These are phyloP conservation scores for Amblyteles armatorius DNA, from an alignment of 2,888 invertebrate genomes.

Conservation along the genomic window DNA sequence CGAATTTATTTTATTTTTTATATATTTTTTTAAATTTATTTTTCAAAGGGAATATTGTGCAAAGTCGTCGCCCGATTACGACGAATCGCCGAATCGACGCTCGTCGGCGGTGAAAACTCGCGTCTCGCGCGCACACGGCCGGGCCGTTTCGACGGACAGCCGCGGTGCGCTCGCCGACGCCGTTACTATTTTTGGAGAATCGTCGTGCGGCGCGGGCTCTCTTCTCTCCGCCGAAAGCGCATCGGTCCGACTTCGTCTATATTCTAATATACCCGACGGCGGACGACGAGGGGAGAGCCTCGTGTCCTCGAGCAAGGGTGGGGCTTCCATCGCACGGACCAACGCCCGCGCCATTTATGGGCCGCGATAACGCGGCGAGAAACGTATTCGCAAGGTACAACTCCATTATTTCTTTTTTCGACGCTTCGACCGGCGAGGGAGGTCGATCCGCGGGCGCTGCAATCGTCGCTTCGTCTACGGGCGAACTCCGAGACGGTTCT, in stretches of 20 bases:
- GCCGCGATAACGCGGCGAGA: constrained; percentile 74
- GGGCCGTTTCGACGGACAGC: constrained; percentile 11
- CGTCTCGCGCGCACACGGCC: constrained; percentile 5
- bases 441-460: not conserved
- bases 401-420: constrained; percentile 9
- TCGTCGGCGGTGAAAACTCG: constrained; percentile 14
- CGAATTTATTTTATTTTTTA: not conserved
- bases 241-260: constrained; percentile 49
- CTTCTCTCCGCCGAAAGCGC: constrained; percentile 48
- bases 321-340: constrained; percentile 75
- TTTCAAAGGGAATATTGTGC: not conserved
- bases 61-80: not conserved
- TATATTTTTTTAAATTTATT: not conserved
- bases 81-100: constrained; percentile 43
- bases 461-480: not conserved
- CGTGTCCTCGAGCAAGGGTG: constrained; percentile 65
- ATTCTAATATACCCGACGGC: constrained; percentile 55
- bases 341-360: constrained; percentile 84
- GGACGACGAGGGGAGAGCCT: constrained; percentile 28
- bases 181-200: constrained; percentile 83
- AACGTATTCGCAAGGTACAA: constrained; percentile 59
- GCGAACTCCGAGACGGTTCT: not conserved
- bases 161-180: constrained; percentile 69
- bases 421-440: not conserved
- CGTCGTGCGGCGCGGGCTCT: constrained; percentile 76